Conservation (phyloP, 2,888 invertebrate species). For the Elmis aenea region DNA sequence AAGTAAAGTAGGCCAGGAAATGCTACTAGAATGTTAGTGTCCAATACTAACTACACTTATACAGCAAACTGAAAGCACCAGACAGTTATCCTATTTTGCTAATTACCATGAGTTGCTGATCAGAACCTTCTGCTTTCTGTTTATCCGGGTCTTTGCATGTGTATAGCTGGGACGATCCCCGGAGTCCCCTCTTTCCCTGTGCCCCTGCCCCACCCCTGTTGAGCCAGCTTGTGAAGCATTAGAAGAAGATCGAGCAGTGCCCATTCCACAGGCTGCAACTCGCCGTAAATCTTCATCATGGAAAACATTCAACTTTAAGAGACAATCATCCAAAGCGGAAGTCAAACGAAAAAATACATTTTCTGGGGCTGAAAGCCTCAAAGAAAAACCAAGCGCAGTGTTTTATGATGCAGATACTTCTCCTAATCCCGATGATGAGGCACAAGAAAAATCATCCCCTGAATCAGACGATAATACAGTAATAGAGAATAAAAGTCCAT, state of each 20-base stretch:
- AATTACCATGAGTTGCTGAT: slow-evolving; percentile 37
- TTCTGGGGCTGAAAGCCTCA: slow-evolving; percentile 31
- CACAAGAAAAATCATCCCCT: slow-evolving; percentile 37
- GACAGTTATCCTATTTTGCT: slow-evolving; percentile 35
- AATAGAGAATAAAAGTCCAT: slow-evolving; percentile 29
- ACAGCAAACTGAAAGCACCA: slow-evolving; percentile 25
- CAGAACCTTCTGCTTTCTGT: slow-evolving; percentile 34
- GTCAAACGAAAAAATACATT: slow-evolving; percentile 67
- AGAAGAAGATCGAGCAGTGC: slow-evolving; percentile 40
- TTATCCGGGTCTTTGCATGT: slow-evolving; percentile 39
- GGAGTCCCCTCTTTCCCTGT: slow-evolving; percentile 42
- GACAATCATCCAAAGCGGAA: slow-evolving; percentile 76
- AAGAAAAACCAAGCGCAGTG: slow-evolving; percentile 46
- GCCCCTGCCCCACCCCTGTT: slow-evolving; percentile 48
- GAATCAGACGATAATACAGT: slow-evolving; percentile 42
- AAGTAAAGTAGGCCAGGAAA: slow-evolving; percentile 8
- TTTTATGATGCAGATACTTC: slow-evolving; percentile 40
- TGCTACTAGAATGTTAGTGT: slow-evolving; percentile 16
- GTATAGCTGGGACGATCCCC: slow-evolving; percentile 45
- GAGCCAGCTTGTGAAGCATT: slow-evolving; percentile 48
- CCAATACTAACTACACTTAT: slow-evolving; percentile 19
- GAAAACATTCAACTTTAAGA: slow-evolving; percentile 76
- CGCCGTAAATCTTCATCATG: slow-evolving; percentile 64
- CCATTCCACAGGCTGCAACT: slow-evolving; percentile 42
- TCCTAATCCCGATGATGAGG: slow-evolving; percentile 27